phyloP scores from a whole-genome alignment of 2,113 vertebrate genomes.

The Antigone vipio region DNA sequence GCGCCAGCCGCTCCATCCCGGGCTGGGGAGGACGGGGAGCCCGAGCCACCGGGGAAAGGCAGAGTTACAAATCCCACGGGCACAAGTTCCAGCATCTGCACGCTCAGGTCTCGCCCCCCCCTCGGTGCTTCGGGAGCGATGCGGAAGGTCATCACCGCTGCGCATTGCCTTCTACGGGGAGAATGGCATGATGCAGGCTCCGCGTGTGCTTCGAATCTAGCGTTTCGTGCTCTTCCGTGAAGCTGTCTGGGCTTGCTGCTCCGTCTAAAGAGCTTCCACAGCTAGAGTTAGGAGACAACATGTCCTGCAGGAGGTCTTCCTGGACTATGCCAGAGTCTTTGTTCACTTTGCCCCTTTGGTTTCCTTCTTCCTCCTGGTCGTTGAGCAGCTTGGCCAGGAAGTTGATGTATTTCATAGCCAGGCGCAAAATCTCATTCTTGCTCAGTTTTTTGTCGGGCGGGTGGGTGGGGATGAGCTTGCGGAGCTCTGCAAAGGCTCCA shows the following conservation, averaged over 20 bases:
- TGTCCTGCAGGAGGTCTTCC: slow-evolving; percentile 90
- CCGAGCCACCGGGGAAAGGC: background rate
- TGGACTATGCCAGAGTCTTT: slow-evolving; percentile 82
- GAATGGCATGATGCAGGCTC: slow-evolving; percentile 82
- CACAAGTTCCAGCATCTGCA: background rate
- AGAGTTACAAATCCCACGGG: background rate
- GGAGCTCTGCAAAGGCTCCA: slow-evolving; percentile 91
- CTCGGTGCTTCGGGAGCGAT: background rate
- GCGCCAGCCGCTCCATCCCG: rapidly evolving
- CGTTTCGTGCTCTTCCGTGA: slow-evolving; percentile 84
- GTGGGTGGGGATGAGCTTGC: slow-evolving; percentile 93
- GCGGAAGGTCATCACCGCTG: slow-evolving; percentile 82
- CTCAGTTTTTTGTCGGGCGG: slow-evolving; percentile 94
- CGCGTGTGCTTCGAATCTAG: slow-evolving; percentile 76
- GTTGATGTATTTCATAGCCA: slow-evolving; percentile 98
- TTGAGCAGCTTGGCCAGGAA: slow-evolving; percentile 94
- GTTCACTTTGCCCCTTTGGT: slow-evolving; percentile 79
- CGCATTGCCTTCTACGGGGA: slow-evolving; percentile 80
- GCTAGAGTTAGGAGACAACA: slow-evolving; percentile 91
- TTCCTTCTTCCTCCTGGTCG: slow-evolving; percentile 91
- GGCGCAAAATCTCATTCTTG: slow-evolving; percentile 94
- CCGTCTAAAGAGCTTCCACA: slow-evolving; percentile 91
- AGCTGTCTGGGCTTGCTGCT: slow-evolving; percentile 91
- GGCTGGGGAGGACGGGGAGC: background rate
- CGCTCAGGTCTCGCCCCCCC: background rate